These are phyloP conservation scores for Leptosomus discolor DNA, from an alignment of 2,113 vertebrate genomes.

Conservation along the genomic window DNA sequence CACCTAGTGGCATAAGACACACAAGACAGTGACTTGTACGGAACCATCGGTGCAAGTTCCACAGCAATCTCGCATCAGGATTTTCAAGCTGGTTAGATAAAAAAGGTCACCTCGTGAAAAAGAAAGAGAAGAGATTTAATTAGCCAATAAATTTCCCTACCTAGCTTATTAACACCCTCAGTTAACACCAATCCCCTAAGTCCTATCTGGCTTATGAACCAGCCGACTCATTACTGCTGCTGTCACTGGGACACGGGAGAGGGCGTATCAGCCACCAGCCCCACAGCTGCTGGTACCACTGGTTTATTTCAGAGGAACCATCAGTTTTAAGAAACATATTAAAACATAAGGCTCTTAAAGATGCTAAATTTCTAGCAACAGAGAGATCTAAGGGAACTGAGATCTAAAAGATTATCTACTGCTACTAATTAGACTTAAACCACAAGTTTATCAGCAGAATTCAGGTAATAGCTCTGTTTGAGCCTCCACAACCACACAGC, in stretches of 20 bases:
- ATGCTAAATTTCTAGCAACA: not conserved
- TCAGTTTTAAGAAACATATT: not conserved
- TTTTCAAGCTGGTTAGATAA: not conserved
- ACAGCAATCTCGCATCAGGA: not conserved
- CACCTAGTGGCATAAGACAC: constrained; percentile 2
- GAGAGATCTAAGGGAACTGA: not conserved
- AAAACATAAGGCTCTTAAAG: not conserved
- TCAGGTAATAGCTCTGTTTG: not conserved
- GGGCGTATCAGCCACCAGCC: not conserved
- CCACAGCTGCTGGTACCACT: not conserved
- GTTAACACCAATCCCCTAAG: too few relatives aligned
- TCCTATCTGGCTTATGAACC: not conserved
- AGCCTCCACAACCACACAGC: not conserved
- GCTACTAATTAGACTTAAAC: not conserved
- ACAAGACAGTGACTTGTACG: not conserved
- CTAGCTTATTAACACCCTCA: not conserved
- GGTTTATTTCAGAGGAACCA: not conserved
- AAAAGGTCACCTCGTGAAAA: not conserved
- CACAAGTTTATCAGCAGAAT: not conserved
- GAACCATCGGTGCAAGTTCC: not conserved
- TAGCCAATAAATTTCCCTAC: not conserved
- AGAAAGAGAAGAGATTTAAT: not conserved
- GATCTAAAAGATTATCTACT: not conserved
- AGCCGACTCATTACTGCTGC: not conserved
- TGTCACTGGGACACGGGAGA: too few relatives aligned